Percentiles rank a stretch among this genome's conserved stretches.
These are phyloP conservation scores for Holothuria scabra DNA, from an alignment of 53 echinoderm and acorn worm genomes.

Conservation along the genomic window DNA sequence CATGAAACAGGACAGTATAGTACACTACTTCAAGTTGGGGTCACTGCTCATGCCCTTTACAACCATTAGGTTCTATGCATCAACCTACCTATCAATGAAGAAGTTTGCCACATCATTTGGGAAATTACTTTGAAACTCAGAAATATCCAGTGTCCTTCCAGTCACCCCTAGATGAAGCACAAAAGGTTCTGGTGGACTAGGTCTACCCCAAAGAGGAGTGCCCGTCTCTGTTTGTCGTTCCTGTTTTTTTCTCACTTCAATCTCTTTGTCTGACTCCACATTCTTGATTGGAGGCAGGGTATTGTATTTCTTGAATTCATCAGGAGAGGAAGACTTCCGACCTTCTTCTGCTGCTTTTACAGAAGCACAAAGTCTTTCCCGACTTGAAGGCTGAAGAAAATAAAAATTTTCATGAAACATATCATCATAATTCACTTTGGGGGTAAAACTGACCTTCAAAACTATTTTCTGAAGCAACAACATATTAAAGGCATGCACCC, in stretches of 20 bases:
- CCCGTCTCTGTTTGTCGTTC: conserved; percentile 75
- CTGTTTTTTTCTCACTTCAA: conserved; percentile 44
- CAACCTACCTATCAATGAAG: conserved; percentile 90
- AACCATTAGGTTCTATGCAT: background rate
- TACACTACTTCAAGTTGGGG: no score
- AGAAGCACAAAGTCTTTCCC: background rate
- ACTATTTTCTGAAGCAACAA: no score
- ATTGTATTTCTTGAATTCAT: conserved; percentile 92
- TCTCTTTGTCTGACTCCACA: conserved; percentile 72
- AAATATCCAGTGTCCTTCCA: conserved; percentile 91
- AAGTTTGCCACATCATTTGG: conserved; percentile 91
- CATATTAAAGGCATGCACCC: no score
- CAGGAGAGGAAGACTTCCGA: conserved; percentile 34
- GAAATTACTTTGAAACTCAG: conserved; percentile 98
- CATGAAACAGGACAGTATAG: no score
- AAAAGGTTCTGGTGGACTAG: conserved; percentile 79
- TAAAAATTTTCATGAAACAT: background rate
- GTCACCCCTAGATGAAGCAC: conserved; percentile 89
- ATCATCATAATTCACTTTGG: no score
- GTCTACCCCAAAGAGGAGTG: conserved; percentile 81
- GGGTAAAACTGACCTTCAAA: no score
- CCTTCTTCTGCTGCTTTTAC: conserved; percentile 5
- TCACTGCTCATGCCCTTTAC: no score
- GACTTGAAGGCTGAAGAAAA: conserved; percentile 3
- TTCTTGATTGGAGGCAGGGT: conserved; percentile 94